These are phyloP conservation scores for Micromesistius poutassou DNA, from an alignment of 2,797 vertebrate species.

Conservation along the genomic window DNA sequence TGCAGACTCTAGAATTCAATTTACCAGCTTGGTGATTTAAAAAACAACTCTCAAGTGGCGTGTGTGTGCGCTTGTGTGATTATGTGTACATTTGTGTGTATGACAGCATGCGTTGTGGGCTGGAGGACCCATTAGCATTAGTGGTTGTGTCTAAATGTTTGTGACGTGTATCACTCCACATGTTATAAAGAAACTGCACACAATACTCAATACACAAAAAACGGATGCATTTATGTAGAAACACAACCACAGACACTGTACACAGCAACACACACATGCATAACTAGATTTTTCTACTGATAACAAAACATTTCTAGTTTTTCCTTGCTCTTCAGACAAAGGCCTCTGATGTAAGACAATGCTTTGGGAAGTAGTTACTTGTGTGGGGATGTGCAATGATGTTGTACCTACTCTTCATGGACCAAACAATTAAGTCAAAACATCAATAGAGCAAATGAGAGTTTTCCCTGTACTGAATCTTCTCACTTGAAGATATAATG, in stretches of 20 bases:
- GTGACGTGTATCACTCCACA: conserved; percentile 4
- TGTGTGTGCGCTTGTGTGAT: neutral
- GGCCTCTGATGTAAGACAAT: neutral
- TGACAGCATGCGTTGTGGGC: neutral
- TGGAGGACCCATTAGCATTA: neutral
- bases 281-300: neutral
- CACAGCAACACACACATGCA: neutral
- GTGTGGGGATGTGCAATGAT: neutral
- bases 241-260: neutral
- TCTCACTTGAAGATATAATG: neutral
- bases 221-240: neutral
- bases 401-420: neutral
- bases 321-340: neutral
- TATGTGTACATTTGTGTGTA: conserved; percentile 4
- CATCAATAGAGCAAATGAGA: neutral
- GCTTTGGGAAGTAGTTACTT: neutral
- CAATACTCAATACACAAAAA: neutral
- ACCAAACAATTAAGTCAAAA: neutral
- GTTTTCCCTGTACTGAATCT: neutral
- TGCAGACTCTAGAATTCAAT: conserved; percentile 47
- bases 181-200: neutral
- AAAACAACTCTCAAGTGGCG: conserved; percentile 32
- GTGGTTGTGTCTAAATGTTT: neutral
- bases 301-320: neutral
- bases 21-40: conserved; percentile 51